Evolutionary conservation across 2,888 invertebrate species (phyloP).

Genomic region (Parthenolecanium corni): DNA sequence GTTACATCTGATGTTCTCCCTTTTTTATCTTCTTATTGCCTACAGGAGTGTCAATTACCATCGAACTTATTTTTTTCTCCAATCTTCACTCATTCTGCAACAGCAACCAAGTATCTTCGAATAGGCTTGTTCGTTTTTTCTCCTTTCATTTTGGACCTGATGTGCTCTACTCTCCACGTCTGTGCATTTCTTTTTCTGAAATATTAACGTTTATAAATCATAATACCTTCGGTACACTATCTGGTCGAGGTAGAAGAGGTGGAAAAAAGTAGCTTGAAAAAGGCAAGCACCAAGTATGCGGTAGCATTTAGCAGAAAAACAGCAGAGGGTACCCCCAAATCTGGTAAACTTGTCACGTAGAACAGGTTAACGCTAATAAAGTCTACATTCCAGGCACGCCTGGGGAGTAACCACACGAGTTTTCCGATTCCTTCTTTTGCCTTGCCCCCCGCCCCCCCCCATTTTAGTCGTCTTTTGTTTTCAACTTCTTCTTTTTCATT

Average conservation of each 20-base stretch:
- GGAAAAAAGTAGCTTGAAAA: neutral
- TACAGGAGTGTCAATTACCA: too few relatives aligned
- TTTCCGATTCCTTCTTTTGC: slow-evolving; percentile 18
- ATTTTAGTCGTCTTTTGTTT: too few relatives aligned
- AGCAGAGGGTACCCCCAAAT: slow-evolving; percentile 12
- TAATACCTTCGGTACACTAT: slow-evolving; percentile 1
- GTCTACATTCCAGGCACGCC: slow-evolving; percentile 23
- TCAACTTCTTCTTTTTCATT: too few relatives aligned
- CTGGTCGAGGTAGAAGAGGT: neutral
- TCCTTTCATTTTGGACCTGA: neutral
- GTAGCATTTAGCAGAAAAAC: slow-evolving; percentile 6
- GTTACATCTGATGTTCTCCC: too few relatives aligned
- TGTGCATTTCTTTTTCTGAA: slow-evolving; percentile 15
- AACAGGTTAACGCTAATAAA: slow-evolving; percentile 28
- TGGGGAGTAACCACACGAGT: slow-evolving; percentile 24
- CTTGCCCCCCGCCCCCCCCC: too few relatives aligned
- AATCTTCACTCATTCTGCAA: too few relatives aligned
- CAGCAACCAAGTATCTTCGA: too few relatives aligned
- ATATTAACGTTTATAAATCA: slow-evolving; percentile 22
- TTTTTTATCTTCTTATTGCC: too few relatives aligned
- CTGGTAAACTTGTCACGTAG: slow-evolving; percentile 20
- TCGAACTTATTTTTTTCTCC: too few relatives aligned
- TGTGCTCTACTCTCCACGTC: neutral
- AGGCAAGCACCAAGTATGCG: slow-evolving; percentile 2
- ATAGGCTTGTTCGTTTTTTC: too few relatives aligned